phyloP scores from a whole-genome alignment of 2,888 invertebrate species.

The Habroteleia sp. region DNA sequence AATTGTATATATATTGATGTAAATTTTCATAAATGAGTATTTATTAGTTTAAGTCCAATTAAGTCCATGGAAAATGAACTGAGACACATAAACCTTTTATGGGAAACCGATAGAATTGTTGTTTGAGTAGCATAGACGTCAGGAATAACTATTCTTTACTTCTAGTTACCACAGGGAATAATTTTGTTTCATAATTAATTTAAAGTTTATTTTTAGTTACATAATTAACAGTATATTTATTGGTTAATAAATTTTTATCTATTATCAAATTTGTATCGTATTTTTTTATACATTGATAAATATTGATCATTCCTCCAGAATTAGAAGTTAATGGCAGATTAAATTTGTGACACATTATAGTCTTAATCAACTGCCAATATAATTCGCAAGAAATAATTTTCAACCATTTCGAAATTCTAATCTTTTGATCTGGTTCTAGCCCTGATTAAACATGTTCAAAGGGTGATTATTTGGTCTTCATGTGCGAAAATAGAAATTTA shows the following conservation, averaged over 20 bases:
- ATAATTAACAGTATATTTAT: too few species aligned
- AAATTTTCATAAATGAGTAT: slow-evolving; percentile 49
- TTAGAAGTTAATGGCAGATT: slow-evolving; percentile 12
- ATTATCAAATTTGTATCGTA: slow-evolving; percentile 4
- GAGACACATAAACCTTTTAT: slow-evolving; percentile 29
- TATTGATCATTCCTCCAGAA: slow-evolving; percentile 14
- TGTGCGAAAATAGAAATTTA: slow-evolving; percentile 32
- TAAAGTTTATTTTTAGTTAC: too few species aligned
- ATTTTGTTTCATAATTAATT: too few species aligned
- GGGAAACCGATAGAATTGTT: slow-evolving; percentile 28
- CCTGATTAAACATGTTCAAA: slow-evolving; percentile 55
- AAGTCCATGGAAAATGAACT: slow-evolving; percentile 21
- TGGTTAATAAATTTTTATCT: background rate
- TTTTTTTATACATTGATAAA: too few species aligned
- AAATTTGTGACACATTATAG: slow-evolving; percentile 22
- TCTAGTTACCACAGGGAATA: too few species aligned
- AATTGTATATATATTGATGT: slow-evolving; percentile 52
- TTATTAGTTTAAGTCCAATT: slow-evolving; percentile 43
- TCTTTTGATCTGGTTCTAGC: slow-evolving; percentile 43
- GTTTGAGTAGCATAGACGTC: slow-evolving; percentile 15
- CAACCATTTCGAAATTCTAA: slow-evolving; percentile 41
- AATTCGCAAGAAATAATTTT: slow-evolving; percentile 51
- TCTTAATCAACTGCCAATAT: slow-evolving; percentile 40
- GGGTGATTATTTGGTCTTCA: slow-evolving; percentile 42
- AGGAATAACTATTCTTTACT: slow-evolving; percentile 33